A percentile compares a stretch with the other conserved stretches of the same genome.
These are phyloP conservation scores for Pantherophis vulpinus DNA, from an alignment of 2,797 vertebrate genomes.

Conservation along the genomic window DNA sequence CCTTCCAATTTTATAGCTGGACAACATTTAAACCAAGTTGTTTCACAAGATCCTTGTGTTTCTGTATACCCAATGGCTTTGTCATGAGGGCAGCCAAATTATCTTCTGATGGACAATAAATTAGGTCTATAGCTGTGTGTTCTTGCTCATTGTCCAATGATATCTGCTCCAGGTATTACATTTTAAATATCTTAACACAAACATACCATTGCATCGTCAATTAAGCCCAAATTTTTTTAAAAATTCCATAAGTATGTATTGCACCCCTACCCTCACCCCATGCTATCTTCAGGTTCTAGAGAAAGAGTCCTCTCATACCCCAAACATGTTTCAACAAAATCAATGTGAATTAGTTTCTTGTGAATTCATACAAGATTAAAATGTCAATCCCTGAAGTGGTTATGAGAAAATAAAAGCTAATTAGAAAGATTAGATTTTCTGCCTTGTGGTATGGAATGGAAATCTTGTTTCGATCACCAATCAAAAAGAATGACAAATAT, in stretches of 20 bases:
- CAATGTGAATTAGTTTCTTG: background rate
- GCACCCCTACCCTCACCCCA: background rate
- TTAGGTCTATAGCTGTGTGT: background rate
- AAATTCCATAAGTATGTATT: background rate
- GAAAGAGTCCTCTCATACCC: background rate
- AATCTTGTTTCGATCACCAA: background rate
- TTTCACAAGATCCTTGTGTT: background rate
- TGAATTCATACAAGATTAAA: background rate
- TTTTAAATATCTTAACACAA: background rate
- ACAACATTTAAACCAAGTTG: background rate
- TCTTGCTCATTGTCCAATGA: background rate
- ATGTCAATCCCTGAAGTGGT: background rate
- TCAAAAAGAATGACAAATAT: constrained; percentile 29
- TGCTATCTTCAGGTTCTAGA: background rate
- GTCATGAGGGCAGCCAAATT: background rate
- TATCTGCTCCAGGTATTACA: background rate
- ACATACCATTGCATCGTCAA: background rate
- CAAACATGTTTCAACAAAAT: background rate
- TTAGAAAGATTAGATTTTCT: background rate
- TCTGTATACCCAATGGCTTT: background rate
- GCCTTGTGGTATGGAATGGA: background rate
- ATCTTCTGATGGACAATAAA: background rate
- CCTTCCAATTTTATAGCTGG: background rate
- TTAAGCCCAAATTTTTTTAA: background rate
- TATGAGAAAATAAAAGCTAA: background rate